A percentile compares a stretch with the other conserved stretches of the same genome.
Conservation (phyloP, 1,140 invertebrate species). For the Drosophila punjabiensis region DNA sequence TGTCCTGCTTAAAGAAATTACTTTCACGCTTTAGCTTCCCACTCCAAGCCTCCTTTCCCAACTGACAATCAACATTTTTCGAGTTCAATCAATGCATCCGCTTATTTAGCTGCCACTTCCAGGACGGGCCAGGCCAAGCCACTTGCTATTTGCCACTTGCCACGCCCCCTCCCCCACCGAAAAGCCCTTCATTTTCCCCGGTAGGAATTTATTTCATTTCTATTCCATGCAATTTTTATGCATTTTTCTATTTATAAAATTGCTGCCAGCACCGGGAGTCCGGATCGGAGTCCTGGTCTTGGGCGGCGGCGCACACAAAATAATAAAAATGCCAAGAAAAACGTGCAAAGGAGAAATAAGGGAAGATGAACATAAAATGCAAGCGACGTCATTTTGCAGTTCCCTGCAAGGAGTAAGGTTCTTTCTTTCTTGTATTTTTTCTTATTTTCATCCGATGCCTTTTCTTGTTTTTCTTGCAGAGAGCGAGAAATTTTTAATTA, state of each 20-base stretch:
- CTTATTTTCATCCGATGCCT: background rate
- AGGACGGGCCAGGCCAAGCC: constrained; percentile 16
- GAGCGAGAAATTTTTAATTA: background rate
- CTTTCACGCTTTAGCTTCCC: constrained; percentile 29
- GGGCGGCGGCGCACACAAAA: constrained; percentile 37
- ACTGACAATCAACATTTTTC: constrained; percentile 62
- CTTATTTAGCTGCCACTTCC: constrained; percentile 65
- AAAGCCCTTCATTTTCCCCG: constrained; percentile 4
- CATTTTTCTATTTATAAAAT: constrained; percentile 67
- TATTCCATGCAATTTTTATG: constrained; percentile 73
- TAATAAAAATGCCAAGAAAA: constrained; percentile 68
- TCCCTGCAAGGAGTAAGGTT: constrained; percentile 19
- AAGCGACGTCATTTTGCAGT: constrained; percentile 71
- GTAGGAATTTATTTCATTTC: constrained; percentile 73
- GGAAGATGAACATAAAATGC: constrained; percentile 69
- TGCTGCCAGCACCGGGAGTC: constrained; percentile 33
- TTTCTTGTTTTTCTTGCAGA: constrained; percentile 8
- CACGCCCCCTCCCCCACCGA: background rate
- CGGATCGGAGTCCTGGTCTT: background rate
- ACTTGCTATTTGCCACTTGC: constrained; percentile 33
- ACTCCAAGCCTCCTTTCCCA: background rate
- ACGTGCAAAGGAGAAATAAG: constrained; percentile 37
- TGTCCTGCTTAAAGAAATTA: constrained; percentile 52
- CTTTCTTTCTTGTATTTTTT: constrained; percentile 18
- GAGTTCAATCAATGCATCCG: constrained; percentile 69